phyloP scores from a whole-genome alignment of 2,797 vertebrate species.

The Pterois miles region DNA sequence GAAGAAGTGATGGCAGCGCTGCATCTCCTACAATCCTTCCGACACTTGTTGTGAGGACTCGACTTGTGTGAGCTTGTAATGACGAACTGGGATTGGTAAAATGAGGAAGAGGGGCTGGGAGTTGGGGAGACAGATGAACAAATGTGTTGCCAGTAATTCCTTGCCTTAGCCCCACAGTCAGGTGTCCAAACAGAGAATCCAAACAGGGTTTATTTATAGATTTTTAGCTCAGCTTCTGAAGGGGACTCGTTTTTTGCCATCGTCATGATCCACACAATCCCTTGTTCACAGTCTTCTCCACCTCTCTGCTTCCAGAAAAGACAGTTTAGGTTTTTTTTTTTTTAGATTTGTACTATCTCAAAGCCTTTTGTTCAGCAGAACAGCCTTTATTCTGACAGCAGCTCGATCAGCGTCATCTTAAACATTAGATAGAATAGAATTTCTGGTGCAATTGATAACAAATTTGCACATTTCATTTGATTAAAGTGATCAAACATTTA shows the following conservation, averaged over 20 bases:
- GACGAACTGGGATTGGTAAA: slow-evolving; percentile 31
- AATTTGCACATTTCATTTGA: neutral
- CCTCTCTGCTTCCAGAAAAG: neutral
- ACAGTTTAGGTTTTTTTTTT: neutral
- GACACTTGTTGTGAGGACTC: slow-evolving; percentile 7
- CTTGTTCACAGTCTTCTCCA: neutral
- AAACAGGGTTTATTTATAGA: slow-evolving; percentile 65
- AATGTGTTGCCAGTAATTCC: slow-evolving; percentile 60
- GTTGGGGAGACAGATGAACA: slow-evolving; percentile 36
- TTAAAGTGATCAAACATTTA: neutral
- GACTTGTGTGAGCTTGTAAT: slow-evolving; percentile 40
- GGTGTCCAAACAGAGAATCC: slow-evolving; percentile 69
- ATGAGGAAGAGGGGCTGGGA: neutral
- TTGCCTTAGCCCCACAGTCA: slow-evolving; percentile 59
- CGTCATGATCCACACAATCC: slow-evolving; percentile 7
- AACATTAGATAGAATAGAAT: neutral
- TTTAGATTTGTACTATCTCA: neutral
- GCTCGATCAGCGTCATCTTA: neutral
- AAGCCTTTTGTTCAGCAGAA: neutral
- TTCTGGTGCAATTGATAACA: neutral
- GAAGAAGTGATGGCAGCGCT: neutral
- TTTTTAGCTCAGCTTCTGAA: slow-evolving; percentile 46
- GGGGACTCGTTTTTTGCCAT: slow-evolving; percentile 5
- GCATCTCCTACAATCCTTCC: slow-evolving; percentile 21
- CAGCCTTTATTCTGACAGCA: neutral